These are phyloP conservation scores for Cephus sareptanus DNA, from an alignment of 2,888 invertebrate species.

Conservation along the genomic window DNA sequence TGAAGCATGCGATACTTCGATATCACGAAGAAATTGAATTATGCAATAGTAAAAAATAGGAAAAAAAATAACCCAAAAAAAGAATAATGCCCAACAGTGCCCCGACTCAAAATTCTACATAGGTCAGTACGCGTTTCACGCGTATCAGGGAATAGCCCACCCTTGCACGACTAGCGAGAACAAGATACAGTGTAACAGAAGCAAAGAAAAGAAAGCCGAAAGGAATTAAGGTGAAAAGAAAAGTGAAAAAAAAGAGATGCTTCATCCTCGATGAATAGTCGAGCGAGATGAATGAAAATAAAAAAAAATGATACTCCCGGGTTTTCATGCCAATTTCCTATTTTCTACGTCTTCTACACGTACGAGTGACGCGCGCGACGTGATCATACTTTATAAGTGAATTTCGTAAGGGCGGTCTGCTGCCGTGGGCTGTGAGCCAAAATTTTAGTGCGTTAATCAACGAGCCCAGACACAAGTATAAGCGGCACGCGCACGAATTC, in stretches of 20 bases:
- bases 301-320: background rate
- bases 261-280: background rate
- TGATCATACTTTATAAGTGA: conserved; percentile 2
- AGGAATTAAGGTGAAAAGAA: background rate
- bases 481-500: background rate
- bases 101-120: background rate
- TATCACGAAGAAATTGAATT: background rate
- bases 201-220: background rate
- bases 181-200: background rate
- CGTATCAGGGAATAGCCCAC: conserved; percentile 38
- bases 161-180: background rate
- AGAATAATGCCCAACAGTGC: background rate
- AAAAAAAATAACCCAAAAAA: background rate
- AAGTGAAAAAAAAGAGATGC: background rate
- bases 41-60: background rate
- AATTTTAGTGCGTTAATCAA: conserved; percentile 22
- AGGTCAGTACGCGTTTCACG: conserved; percentile 12
- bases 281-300: background rate
- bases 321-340: background rate
- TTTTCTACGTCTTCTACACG: background rate
- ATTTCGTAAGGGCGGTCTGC: conserved; percentile 25
- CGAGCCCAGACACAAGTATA: background rate
- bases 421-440: conserved; percentile 38
- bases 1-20: background rate
- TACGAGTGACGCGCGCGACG: conserved; percentile 1